Base-by-base conservation (phyloP, 2,113 vertebrate genomes). In the Chloropsis hardwickii region DNA sequence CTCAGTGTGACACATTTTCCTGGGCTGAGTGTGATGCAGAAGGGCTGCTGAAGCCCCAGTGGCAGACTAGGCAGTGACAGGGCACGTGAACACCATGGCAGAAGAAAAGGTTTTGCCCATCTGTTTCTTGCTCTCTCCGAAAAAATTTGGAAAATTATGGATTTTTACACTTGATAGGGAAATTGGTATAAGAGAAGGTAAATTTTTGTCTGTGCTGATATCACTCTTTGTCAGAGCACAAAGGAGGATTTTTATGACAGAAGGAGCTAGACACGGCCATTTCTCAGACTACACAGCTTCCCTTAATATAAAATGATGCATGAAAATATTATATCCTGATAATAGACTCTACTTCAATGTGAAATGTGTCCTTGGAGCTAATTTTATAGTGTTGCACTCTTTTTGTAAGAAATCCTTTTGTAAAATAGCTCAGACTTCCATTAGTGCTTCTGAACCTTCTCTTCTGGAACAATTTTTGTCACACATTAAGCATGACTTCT, bases 361-460 rank as follows among this genome's bases (percentile, higher is more conserved):
- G 64, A 88, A 91, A 88, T 86, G 72, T 91, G 77, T 81, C 92
- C 89, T 95, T 91, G 88, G 77, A 88, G 83, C 60, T 95, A n/a
- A 35, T 83, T 94, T 71, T 88, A 50, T 58, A 64, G 15, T 56
- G 47, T 40, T 76, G 24, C 65, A 51, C n/a, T 74, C 10, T 35
- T 82, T 29, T 33, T 87, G 39, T 44, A 73, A 94, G 47, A 83
- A 92, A 65, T 58, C 28, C 31, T 69, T 79, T 54, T 76, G 28
- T 70, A 56, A 94, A 88, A 54, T 42, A 83, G 64, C 33, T 78
- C 67, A 88, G 60, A 16, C 13, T 97, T 94, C 42, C 22, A 35
- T 81, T 65, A 60, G 31, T 48, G 14, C 39, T 91, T 56, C 44
- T 79, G 73, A 56, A 79, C 56, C 60, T 80, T 83, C n/a, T 92